These are phyloP conservation scores for Drosophila equinoxialis DNA, from an alignment of 1,140 invertebrate species.

Conservation along the genomic window DNA sequence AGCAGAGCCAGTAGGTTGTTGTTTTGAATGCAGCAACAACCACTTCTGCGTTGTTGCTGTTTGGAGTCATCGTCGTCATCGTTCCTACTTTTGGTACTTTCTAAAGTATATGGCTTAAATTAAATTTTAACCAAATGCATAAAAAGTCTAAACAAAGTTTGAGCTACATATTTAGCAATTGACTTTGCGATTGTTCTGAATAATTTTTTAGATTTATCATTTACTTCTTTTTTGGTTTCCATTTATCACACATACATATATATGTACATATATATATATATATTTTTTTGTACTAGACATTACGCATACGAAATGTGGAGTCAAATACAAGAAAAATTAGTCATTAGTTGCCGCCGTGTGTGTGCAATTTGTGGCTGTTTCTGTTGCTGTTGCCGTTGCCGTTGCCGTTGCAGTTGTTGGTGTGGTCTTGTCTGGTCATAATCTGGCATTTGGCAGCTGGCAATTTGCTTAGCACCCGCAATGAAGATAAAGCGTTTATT, in stretches of 20 bases:
- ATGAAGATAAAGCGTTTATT: slow-evolving; percentile 75
- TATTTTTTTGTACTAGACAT: not conserved
- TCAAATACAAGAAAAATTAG: slow-evolving; percentile 34
- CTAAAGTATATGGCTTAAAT: not conserved
- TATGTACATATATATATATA: not conserved
- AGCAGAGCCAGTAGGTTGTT: not conserved
- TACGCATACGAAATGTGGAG: slow-evolving; percentile 44
- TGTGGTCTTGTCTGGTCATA: slow-evolving; percentile 54
- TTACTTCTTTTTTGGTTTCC: not conserved
- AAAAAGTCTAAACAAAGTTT: not conserved
- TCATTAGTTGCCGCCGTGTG: slow-evolving; percentile 18
- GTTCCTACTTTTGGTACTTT: not conserved
- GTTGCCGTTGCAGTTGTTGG: slow-evolving; percentile 12
- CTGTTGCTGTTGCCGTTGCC: slow-evolving; percentile 5
- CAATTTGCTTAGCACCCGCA: slow-evolving; percentile 71
- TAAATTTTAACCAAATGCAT: not conserved
- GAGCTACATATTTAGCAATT: not conserved
- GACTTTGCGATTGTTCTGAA: not conserved
- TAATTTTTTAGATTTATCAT: not conserved
- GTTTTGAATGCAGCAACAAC: not conserved
- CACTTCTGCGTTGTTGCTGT: not conserved
- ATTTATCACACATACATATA: too few species aligned
- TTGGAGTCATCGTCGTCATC: not conserved
- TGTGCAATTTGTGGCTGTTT: not conserved
- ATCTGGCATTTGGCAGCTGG: slow-evolving; percentile 67